Conservation (phyloP, 1,140 invertebrate species). For the Drosophila auraria region DNA sequence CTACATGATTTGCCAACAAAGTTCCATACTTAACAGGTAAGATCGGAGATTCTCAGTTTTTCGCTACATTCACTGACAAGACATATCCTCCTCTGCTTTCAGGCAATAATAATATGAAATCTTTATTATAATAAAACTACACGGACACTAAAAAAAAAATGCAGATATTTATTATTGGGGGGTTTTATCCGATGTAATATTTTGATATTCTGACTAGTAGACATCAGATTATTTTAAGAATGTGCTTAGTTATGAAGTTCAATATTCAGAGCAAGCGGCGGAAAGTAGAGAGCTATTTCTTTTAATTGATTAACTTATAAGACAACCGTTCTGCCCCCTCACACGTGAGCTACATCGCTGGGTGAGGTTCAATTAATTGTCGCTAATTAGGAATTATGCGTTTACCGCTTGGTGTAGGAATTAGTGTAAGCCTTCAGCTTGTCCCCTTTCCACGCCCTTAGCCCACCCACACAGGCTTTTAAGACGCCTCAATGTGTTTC, state of each 20-base stretch:
- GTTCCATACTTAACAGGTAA: too few species aligned
- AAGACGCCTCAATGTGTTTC: constrained; percentile 14
- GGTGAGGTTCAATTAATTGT: constrained; percentile 41
- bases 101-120: background rate
- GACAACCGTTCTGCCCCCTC: background rate
- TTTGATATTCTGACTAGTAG: too few species aligned
- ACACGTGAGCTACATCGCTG: background rate
- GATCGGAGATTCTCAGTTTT: too few species aligned
- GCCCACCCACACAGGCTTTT: constrained; percentile 3
- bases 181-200: too few species aligned
- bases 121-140: background rate
- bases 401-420: constrained; percentile 34
- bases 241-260: too few species aligned
- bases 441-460: background rate
- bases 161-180: background rate
- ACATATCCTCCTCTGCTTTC: too few species aligned
- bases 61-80: too few species aligned
- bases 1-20: too few species aligned
- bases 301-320: background rate
- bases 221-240: background rate
- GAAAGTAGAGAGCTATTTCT: background rate
- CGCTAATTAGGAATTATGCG: constrained; percentile 56
- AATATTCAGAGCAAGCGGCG: too few species aligned
- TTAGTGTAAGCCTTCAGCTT: constrained; percentile 38
- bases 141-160: background rate